Conservation (phyloP, 2,888 invertebrate species). For the Caenorhabditis becei region DNA sequence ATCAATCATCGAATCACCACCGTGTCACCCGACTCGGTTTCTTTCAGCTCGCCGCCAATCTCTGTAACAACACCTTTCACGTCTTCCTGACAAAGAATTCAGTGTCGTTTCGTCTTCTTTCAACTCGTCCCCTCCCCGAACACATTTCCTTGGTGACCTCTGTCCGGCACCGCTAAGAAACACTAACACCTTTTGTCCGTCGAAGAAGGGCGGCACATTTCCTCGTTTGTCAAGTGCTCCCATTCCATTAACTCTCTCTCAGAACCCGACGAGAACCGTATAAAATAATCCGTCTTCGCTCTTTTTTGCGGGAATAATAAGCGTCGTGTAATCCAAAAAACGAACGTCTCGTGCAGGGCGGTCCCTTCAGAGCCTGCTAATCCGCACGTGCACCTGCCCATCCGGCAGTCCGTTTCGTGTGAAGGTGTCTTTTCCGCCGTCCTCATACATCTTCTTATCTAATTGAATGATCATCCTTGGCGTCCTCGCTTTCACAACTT, state of each 20-base stretch:
- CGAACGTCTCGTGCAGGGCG: slow-evolving; percentile 2
- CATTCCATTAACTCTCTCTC: not conserved
- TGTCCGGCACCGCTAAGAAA: not conserved
- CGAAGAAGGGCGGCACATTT: not conserved
- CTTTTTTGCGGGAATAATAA: slow-evolving; percentile 9
- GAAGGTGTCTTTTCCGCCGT: slow-evolving; percentile 33
- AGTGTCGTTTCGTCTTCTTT: slow-evolving; percentile 1
- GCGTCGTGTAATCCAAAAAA: slow-evolving; percentile 38
- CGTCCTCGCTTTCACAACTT: slow-evolving; percentile 39
- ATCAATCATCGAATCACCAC: too few species aligned
- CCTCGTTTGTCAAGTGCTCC: slow-evolving; percentile 12
- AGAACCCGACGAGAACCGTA: not conserved
- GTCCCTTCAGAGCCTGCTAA: slow-evolving; percentile 39
- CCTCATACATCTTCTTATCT: slow-evolving; percentile 41
- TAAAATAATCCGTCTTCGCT: too few species aligned
- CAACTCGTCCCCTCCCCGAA: not conserved
- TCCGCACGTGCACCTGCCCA: slow-evolving; percentile 40
- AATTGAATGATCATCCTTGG: slow-evolving; percentile 58
- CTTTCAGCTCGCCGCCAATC: slow-evolving; percentile 8
- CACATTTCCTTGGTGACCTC: slow-evolving; percentile 33
- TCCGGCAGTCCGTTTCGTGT: slow-evolving; percentile 1
- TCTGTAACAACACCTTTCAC: slow-evolving; percentile 2
- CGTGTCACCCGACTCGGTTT: too few species aligned
- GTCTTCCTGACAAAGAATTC: slow-evolving; percentile 5
- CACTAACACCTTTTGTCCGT: slow-evolving; percentile 36